A percentile compares a stretch with the other conserved stretches of the same genome.
Evolutionary conservation across 92 coral and sea anemone genomes (phyloP).

Genomic region (Actinernus sp.): DNA sequence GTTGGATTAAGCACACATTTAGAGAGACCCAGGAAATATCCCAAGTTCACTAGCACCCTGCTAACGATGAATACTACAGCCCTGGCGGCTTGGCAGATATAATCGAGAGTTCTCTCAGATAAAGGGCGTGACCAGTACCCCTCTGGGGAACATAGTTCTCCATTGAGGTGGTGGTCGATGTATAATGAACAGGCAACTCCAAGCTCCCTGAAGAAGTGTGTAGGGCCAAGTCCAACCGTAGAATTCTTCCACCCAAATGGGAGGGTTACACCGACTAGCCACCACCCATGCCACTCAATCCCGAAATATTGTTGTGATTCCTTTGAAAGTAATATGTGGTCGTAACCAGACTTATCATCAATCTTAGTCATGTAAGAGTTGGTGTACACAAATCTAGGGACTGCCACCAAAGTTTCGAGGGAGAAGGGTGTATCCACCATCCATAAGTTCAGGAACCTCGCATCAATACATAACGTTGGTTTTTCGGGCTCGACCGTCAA

Average conservation of each 20-base stretch:
- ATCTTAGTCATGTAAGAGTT: slow-evolving; percentile 17
- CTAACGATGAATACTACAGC: slow-evolving; percentile 36
- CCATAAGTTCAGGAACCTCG: slow-evolving; percentile 20
- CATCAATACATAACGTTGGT: slow-evolving; percentile 23
- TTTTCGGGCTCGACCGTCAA: slow-evolving; percentile 36
- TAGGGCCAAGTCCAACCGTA: slow-evolving; percentile 21
- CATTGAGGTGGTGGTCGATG: slow-evolving; percentile 26
- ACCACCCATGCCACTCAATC: slow-evolving; percentile 46
- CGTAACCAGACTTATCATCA: slow-evolving; percentile 43
- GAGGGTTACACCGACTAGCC: slow-evolving; percentile 25
- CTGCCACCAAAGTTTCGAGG: slow-evolving; percentile 11
- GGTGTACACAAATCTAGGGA: slow-evolving; percentile 21
- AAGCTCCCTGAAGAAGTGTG: background rate
- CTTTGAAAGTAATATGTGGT: slow-evolving; percentile 7
- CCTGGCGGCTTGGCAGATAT: slow-evolving; percentile 42
- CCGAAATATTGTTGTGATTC: slow-evolving; percentile 24
- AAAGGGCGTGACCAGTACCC: slow-evolving; percentile 35
- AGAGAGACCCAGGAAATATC: slow-evolving; percentile 48
- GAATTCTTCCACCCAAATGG: slow-evolving; percentile 58
- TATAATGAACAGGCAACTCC: slow-evolving; percentile 29
- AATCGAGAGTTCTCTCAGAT: background rate
- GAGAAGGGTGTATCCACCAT: slow-evolving; percentile 38
- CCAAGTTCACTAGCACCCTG: slow-evolving; percentile 5
- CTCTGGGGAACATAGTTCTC: slow-evolving; percentile 1
- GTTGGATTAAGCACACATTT: slow-evolving; percentile 45